A percentile compares a stretch with the other conserved stretches of the same genome.
phyloP scores from a whole-genome alignment of 2,113 vertebrate genomes.

The Galemys pyrenaicus region DNA sequence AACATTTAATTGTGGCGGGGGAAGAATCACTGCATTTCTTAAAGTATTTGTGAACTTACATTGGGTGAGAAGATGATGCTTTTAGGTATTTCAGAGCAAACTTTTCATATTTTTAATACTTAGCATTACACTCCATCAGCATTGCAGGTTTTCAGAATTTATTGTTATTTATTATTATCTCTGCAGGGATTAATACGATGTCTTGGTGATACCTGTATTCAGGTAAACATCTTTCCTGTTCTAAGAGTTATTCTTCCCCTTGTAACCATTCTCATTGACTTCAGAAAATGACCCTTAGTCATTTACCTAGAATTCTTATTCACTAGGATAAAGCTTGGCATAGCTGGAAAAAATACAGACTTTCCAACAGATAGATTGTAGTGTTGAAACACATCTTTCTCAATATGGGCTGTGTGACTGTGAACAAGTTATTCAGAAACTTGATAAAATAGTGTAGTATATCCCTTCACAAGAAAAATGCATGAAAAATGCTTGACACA shows the following conservation, averaged over 20 bases:
- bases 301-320: neutral
- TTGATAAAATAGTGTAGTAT: neutral
- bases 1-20: neutral
- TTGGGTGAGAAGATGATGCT: constrained; percentile 27
- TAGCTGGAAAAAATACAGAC: neutral
- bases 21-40: constrained; percentile 33
- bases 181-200: neutral
- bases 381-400: neutral
- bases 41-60: constrained; percentile 18
- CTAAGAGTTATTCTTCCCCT: neutral
- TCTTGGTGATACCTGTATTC: neutral
- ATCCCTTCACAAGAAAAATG: neutral
- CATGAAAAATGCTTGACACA: neutral
- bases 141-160: neutral
- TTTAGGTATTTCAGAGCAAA: neutral
- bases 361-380: neutral
- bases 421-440: neutral
- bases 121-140: neutral
- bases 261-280: neutral
- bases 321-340: neutral
- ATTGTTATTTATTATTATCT: neutral
- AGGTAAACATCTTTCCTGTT: neutral
- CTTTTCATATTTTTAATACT: neutral
- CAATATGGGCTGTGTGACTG: neutral
- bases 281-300: neutral